A percentile compares a stretch with the other conserved stretches of the same genome.
These are phyloP conservation scores for Torymus auratus DNA, from an alignment of 2,888 invertebrate genomes.

Conservation along the genomic window DNA sequence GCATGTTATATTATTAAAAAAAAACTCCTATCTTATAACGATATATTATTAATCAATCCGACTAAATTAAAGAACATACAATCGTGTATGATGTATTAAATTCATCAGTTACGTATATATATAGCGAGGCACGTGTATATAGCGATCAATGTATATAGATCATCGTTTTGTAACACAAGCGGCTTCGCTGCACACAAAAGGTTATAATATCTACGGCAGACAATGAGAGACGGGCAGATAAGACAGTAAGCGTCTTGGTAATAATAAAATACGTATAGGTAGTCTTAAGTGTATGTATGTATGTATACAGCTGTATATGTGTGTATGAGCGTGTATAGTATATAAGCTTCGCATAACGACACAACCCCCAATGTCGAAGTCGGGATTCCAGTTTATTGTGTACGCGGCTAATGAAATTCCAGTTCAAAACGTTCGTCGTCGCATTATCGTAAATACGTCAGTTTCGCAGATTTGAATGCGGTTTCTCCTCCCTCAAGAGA, in stretches of 20 bases:
- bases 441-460: slow-evolving; percentile 41
- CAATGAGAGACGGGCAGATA: slow-evolving; percentile 39
- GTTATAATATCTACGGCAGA: slow-evolving; percentile 33
- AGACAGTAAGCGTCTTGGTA: slow-evolving; percentile 31
- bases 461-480: slow-evolving; percentile 1
- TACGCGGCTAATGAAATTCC: background rate
- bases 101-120: background rate
- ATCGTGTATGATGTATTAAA: no score
- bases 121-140: slow-evolving; percentile 37
- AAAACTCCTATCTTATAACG: no score
- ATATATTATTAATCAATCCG: no score
- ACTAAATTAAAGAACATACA: no score
- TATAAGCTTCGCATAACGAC: slow-evolving; percentile 36
- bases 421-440: background rate
- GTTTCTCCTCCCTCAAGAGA: background rate
- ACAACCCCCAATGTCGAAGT: slow-evolving; percentile 50
- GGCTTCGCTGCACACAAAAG: slow-evolving; percentile 45
- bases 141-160: slow-evolving; percentile 9
- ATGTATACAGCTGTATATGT: background rate
- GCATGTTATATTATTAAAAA: background rate
- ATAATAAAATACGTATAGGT: no score
- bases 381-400: slow-evolving; percentile 45
- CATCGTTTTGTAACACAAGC: slow-evolving; percentile 33
- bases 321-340: no score
- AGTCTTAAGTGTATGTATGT: background rate